Percentiles rank a stretch among this genome's conserved stretches.
phyloP scores from a whole-genome alignment of 2,888 invertebrate species.

The Ellobium chinense region DNA sequence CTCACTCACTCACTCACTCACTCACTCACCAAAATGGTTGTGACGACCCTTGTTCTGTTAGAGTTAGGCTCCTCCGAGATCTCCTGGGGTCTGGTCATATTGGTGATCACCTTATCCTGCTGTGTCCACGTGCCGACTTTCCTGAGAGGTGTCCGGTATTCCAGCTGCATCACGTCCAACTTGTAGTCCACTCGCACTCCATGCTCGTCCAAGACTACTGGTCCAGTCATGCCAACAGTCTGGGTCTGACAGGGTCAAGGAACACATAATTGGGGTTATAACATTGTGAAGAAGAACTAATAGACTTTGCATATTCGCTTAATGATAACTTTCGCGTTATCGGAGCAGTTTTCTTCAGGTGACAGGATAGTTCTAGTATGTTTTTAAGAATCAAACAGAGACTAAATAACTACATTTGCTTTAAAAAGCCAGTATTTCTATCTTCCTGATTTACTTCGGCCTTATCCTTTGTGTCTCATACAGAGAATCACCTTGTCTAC shows the following conservation, averaged over 20 bases:
- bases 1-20: not conserved
- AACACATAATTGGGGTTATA: not conserved
- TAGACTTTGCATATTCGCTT: no score
- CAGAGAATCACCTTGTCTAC: no score
- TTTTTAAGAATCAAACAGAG: no score
- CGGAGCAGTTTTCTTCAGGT: no score
- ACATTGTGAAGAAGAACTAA: not conserved
- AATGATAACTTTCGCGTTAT: no score
- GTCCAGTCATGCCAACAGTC: constrained; percentile 72
- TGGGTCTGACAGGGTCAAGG: constrained; percentile 56
- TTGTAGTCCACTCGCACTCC: constrained; percentile 66
- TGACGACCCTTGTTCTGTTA: constrained; percentile 59
- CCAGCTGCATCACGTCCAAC: constrained; percentile 71
- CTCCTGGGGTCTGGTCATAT: constrained; percentile 50
- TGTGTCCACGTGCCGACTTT: constrained; percentile 65
- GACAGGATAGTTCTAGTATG: no score
- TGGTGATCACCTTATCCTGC: constrained; percentile 55
- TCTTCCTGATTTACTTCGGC: no score
- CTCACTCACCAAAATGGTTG: constrained; percentile 56
- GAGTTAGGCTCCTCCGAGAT: not conserved
- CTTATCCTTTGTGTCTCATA: no score
- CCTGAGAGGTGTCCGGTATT: constrained; percentile 59
- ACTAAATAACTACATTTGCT: no score
- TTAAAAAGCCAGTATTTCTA: no score
- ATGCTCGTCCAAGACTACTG: constrained; percentile 67